Evolutionary conservation across 2,797 vertebrate genomes (phyloP).

Genomic region (Trachurus trachurus): DNA sequence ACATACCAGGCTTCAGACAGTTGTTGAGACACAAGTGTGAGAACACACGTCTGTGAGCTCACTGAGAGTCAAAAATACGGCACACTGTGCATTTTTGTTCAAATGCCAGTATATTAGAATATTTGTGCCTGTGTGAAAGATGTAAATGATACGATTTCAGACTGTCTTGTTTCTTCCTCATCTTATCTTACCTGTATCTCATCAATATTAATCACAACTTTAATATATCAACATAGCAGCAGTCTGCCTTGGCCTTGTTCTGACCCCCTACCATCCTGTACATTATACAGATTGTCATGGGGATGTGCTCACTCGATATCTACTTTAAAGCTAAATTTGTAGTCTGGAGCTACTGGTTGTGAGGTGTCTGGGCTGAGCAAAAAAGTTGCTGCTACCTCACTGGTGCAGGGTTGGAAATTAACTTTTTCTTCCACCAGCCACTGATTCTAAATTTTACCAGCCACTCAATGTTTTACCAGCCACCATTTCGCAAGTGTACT

Average conservation of each 20-base stretch:
- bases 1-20: slow-evolving; percentile 26
- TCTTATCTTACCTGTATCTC: background rate
- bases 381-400: background rate
- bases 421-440: too few relatives aligned
- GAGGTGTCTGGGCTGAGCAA: background rate
- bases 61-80: slow-evolving; percentile 38
- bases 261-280: slow-evolving; percentile 3
- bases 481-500: too few relatives aligned
- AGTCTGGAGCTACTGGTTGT: background rate
- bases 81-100: slow-evolving; percentile 19
- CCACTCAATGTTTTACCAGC: too few relatives aligned
- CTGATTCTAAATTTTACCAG: too few relatives aligned
- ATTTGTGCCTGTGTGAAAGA: background rate
- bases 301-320: background rate
- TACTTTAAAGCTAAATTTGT: background rate
- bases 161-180: background rate
- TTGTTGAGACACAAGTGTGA: slow-evolving; percentile 36
- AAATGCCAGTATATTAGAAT: slow-evolving; percentile 6
- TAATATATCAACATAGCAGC: background rate
- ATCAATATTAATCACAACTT: background rate
- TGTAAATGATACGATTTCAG: background rate
- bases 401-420: too few relatives aligned
- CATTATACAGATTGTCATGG: background rate
- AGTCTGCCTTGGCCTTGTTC: background rate
- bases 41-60: slow-evolving; percentile 37